A percentile compares a stretch with the other conserved stretches of the same genome.
phyloP scores from a whole-genome alignment of 2,888 invertebrate genomes.

The Eurytoma californica region DNA sequence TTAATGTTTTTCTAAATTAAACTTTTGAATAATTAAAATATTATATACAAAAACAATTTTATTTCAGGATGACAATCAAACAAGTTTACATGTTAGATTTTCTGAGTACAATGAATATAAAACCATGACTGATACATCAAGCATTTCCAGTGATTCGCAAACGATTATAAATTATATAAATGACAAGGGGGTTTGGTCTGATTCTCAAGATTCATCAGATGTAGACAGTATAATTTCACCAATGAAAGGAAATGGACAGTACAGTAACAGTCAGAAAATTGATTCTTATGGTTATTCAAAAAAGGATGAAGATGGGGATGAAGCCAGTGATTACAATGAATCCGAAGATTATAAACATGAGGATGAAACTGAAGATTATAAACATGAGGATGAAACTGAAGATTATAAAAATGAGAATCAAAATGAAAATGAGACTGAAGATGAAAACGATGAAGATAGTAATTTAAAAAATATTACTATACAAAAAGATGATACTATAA shows the following conservation, averaged over 20 bases:
- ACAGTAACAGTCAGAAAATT: conserved; percentile 16
- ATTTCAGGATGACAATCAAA: conserved; percentile 58
- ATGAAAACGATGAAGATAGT: conserved; percentile 57
- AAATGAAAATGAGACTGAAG: conserved; percentile 37
- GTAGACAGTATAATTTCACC: conserved; percentile 57
- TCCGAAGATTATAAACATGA: conserved; percentile 23
- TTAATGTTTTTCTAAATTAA: neutral
- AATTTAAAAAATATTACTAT: conserved; percentile 60
- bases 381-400: conserved; percentile 38
- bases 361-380: conserved; percentile 33
- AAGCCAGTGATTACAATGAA: conserved; percentile 13
- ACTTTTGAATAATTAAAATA: neutral
- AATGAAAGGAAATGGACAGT: conserved; percentile 1
- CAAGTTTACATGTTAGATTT: conserved; percentile 71
- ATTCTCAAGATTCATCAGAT: conserved; percentile 67
- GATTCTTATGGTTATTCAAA: conserved; percentile 32
- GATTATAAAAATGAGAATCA: conserved; percentile 26
- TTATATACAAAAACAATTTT: conserved; percentile 28
- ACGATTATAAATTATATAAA: conserved; percentile 59
- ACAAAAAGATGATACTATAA: conserved; percentile 39
- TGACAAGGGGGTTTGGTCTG: conserved; percentile 66
- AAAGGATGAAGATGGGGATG: conserved; percentile 1
- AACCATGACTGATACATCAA: conserved; percentile 69
- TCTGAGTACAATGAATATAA: conserved; percentile 71
- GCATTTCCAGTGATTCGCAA: conserved; percentile 65